Percentiles rank a stretch among this genome's conserved stretches.
Conservation (phyloP, 2,797 vertebrate species). For the Chelmon rostratus region DNA sequence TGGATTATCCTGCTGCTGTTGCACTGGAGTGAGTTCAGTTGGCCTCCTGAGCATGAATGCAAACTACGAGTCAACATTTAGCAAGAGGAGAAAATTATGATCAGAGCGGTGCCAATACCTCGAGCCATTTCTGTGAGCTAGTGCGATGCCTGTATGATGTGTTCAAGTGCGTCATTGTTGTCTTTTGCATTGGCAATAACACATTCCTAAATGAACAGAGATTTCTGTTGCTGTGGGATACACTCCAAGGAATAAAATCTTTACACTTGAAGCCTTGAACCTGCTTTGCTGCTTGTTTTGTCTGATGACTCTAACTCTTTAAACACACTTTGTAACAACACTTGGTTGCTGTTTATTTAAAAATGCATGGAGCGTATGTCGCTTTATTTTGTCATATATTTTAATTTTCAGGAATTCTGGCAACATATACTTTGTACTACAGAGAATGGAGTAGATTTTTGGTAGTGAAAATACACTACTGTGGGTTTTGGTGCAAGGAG, state of each 20-base stretch:
- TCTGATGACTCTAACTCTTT: background rate
- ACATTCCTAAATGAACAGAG: conserved; percentile 41
- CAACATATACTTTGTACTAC: no score
- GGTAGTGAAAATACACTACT: background rate
- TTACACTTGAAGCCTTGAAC: conserved; percentile 59
- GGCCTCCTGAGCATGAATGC: conserved; percentile 2
- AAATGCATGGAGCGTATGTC: background rate
- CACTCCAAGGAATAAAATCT: conserved; percentile 70
- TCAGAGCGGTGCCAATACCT: conserved; percentile 45
- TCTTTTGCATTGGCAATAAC: conserved; percentile 68
- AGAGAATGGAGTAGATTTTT: background rate
- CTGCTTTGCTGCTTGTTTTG: conserved; percentile 7
- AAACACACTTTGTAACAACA: background rate
- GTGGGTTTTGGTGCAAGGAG: background rate
- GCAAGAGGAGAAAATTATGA: conserved; percentile 13
- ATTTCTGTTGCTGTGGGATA: conserved; percentile 50
- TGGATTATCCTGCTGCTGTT: conserved; percentile 42
- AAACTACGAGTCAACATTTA: conserved; percentile 19
- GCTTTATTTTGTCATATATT: background rate
- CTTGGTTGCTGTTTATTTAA: background rate
- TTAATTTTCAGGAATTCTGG: background rate
- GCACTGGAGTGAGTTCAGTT: conserved; percentile 5
- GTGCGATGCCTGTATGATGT: conserved; percentile 43
- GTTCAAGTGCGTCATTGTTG: conserved; percentile 60
- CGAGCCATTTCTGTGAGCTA: conserved; percentile 46